These are phyloP conservation scores for Chloromyia formosa DNA, from an alignment of 2,888 invertebrate genomes.

Conservation along the genomic window DNA sequence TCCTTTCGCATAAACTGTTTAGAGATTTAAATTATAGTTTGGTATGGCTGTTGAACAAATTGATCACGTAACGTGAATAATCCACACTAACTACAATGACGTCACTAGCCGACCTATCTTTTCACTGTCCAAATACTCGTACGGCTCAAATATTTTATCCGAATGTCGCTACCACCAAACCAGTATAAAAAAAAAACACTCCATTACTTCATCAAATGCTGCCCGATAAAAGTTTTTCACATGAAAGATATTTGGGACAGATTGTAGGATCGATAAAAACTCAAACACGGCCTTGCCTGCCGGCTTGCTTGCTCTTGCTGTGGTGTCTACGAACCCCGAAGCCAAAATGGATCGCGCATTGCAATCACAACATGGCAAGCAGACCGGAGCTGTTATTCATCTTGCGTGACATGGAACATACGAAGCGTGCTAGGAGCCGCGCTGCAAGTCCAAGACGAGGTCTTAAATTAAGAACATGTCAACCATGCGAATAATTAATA, in stretches of 20 bases:
- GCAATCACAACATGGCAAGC: background rate
- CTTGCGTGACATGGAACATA: constrained; percentile 33
- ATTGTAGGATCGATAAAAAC: constrained; percentile 5
- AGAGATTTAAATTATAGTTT: no score
- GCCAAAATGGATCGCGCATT: background rate
- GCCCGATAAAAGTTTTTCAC: no score
- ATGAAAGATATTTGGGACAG: constrained; percentile 17
- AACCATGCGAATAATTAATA: constrained; percentile 35
- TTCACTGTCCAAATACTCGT: no score
- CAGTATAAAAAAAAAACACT: no score
- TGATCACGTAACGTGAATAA: no score
- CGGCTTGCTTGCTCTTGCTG: background rate
- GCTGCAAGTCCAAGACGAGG: constrained; percentile 10
- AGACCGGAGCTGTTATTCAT: constrained; percentile 25
- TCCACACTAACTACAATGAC: no score
- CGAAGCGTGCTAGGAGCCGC: constrained; percentile 39
- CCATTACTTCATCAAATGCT: no score
- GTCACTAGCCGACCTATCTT: no score
- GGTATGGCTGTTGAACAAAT: no score
- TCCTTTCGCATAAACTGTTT: no score
- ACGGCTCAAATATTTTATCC: no score
- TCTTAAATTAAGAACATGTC: constrained; percentile 38
- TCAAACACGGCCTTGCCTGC: background rate
- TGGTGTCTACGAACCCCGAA: background rate
- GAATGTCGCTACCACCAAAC: no score